Evolutionary conservation across 2,113 vertebrate genomes (phyloP), one percentile per base, ranked within the genome.

Genomic region (Protobothrops flavoviridis): DNA sequence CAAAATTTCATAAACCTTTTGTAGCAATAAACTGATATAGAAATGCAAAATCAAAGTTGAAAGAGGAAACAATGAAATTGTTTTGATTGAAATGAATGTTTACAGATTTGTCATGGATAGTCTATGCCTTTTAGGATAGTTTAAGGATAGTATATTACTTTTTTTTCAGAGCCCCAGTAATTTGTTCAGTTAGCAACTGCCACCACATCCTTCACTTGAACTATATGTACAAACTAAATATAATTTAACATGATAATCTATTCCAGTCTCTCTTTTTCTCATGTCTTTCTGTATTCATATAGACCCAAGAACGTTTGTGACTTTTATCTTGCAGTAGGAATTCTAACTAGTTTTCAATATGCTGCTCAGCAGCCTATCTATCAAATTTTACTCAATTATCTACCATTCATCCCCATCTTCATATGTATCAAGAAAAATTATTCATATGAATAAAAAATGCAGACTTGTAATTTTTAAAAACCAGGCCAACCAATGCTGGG

Each of bases 231-330:
- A 23, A 4, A 3, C 45, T 50, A 48, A 90, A 55, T 48, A 53
- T 43, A 20, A 39, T 91, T 55, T 55, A 91, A 85, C 64, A 91
- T 43, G 48, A n/a, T 91, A 81, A 91, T 81, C 90, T 91, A 43
- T 91, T 24, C 3, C 20, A 64, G 43, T 23, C 90, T 56, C 9
- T 64, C 33, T 85, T 91, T 91, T 85, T 74, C 39, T 23, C n/a
- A 91, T 85, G 90, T 21, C 93, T 21, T 56, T 21, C 50, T 4
- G 24, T 56, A 12, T 91, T 85, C 17, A 55, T 10, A 9, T 8
- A 15, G 3, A 64, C 12, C 91, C 43, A 48, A 91, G 55, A 43
- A 0, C 33, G 85, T 94, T 69, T 17, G 2, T 87, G 55, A 92
- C 55, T 93, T 92, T 6, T 64, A 3, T 6, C 52, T 69, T 81